Percentiles rank a stretch among this genome's conserved stretches.
Conservation (phyloP, 2,113 vertebrate genomes). For the Cettia cetti region DNA sequence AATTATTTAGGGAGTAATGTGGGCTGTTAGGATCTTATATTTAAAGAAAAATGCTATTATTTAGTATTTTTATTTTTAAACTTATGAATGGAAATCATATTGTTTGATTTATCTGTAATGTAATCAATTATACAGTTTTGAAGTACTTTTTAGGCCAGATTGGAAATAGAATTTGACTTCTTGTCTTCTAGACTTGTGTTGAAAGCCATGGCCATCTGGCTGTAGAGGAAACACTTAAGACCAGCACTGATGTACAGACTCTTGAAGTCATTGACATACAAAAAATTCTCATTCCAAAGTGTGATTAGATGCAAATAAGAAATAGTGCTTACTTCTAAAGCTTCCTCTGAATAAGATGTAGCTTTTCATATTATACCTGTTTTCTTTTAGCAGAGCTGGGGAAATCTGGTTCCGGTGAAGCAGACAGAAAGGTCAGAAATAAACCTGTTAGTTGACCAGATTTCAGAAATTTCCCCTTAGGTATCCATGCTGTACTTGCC, state of each 20-base stretch:
- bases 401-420: neutral
- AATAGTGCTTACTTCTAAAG: neutral
- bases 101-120: neutral
- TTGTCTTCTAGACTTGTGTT: neutral
- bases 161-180: neutral
- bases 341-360: neutral
- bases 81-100: neutral
- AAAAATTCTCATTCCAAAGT: neutral
- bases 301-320: neutral
- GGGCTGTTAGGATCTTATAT: neutral
- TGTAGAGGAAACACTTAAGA: neutral
- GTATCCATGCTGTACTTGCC: neutral
- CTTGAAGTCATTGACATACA: neutral
- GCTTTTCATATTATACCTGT: neutral
- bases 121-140: neutral
- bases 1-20: neutral
- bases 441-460: neutral
- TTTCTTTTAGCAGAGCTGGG: neutral
- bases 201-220: neutral
- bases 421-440: neutral
- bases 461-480: neutral
- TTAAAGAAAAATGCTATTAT: neutral
- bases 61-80: neutral
- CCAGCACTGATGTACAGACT: neutral
- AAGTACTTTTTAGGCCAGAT: neutral